Evolutionary conservation across 2,113 vertebrate genomes (phyloP), one percentile per base, ranked within the genome.

Genomic region (Hippocampus guttulatus): DNA sequence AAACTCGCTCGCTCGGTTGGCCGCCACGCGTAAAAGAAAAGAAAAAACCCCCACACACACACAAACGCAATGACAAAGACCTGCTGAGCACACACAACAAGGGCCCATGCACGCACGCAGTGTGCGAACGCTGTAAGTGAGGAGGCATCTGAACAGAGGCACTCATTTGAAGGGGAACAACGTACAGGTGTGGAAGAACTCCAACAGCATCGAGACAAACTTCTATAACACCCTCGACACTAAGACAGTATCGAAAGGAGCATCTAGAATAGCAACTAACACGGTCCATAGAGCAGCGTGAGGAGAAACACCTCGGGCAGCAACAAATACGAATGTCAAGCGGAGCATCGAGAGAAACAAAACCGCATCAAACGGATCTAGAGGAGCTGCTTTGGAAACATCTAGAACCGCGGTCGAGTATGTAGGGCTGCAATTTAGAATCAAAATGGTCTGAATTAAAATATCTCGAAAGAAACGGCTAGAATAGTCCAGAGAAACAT

Each of bases 101-200:
- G 43, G 6, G 10, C 12, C 3, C 43, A 45, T 14, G 43, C 71
- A 33, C 18, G 68, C 43, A 61, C 74, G 74, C 76, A 83, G 75
- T 85, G 9, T 85, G 70, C 85, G 85, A 84, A 85, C 73, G 71
- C 73, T 68, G 80, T 75, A 80, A 84, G 83, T 85, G 85, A 85
- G 86, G 79, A 88, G 84, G 85, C 76, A 67, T 85, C 82, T 82
- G 78, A 86, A 88, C 83, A 83, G 81, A 33, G 76, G 74, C 75
- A 65, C 82, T 85, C 78, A 73, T 84, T 85, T 79, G 81, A 81
- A 62, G 73, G 81, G 82, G 75, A 77, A 58, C 54, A 57, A 73
- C 70, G 58, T 60, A 73, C 47, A 45, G 15, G 10, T 68, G 12
- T 64, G 38, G 15, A 23, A 10, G 33, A n/a, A 41, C 20, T 41